Percentiles rank a stretch among this genome's conserved stretches.
Evolutionary conservation across 2,113 vertebrate genomes (phyloP).

Genomic region (Anoplopoma fimbria): DNA sequence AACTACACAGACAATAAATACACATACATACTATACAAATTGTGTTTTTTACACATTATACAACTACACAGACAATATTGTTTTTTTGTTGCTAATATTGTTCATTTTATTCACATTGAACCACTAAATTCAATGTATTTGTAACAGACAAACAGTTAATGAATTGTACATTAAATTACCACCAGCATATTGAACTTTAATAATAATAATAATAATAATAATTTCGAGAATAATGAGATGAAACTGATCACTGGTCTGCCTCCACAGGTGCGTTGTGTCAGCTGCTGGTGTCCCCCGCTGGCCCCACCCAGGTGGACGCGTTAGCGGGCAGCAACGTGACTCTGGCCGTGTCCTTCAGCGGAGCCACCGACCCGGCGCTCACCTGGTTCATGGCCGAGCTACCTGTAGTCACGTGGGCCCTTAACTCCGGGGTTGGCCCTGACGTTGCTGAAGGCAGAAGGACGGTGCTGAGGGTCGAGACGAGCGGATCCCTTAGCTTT

Average conservation of each 20-base stretch:
- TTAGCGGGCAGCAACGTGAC: slow-evolving; percentile 69
- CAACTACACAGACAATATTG: neutral
- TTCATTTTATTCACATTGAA: neutral
- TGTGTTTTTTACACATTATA: too few relatives aligned
- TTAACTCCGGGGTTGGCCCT: slow-evolving; percentile 26
- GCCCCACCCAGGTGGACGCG: slow-evolving; percentile 26
- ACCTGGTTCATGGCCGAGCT: slow-evolving; percentile 62
- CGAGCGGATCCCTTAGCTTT: slow-evolving; percentile 74
- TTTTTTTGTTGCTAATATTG: neutral
- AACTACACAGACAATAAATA: too few relatives aligned
- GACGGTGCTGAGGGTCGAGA: slow-evolving; percentile 51
- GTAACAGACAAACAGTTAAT: neutral
- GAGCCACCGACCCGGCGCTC: slow-evolving; percentile 55
- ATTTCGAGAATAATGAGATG: neutral
- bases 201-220: neutral
- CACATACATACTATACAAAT: too few relatives aligned
- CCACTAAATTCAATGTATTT: neutral
- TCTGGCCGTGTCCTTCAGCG: slow-evolving; percentile 70
- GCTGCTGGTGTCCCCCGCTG: slow-evolving; percentile 56
- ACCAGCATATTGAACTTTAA: neutral
- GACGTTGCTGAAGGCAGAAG: neutral
- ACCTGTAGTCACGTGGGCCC: slow-evolving; percentile 69
- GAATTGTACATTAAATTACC: neutral
- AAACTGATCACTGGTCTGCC: neutral
- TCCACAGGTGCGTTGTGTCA: slow-evolving; percentile 56